A percentile compares a stretch with the other conserved stretches of the same genome.
Conservation (phyloP, 2,797 vertebrate species). For the Melanotaenia nigrans region DNA sequence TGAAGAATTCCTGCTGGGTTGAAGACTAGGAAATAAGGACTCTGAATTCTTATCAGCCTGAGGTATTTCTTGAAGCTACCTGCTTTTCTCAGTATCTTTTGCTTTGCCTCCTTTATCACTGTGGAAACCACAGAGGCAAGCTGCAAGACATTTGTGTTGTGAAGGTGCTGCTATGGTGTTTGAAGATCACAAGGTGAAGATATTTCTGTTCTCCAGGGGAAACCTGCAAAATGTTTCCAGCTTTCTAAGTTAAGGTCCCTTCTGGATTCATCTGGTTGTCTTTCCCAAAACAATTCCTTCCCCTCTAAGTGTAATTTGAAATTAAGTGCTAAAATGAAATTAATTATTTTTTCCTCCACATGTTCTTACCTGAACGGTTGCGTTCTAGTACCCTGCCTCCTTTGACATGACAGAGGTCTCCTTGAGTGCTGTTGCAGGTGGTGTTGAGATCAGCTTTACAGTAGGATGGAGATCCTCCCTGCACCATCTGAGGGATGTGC, state of each 20-base stretch:
- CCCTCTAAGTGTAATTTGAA: too few relatives aligned
- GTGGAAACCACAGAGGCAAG: constrained; percentile 50
- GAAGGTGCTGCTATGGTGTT: constrained; percentile 19
- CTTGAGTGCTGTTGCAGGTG: constrained; percentile 94
- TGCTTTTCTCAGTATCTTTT: constrained; percentile 29
- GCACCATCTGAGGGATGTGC: constrained; percentile 92
- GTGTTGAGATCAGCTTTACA: constrained; percentile 94
- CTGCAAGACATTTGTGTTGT: constrained; percentile 17
- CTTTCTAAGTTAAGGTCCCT: constrained; percentile 34
- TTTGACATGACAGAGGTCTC: constrained; percentile 89
- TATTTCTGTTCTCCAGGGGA: constrained; percentile 16
- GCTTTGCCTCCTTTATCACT: constrained; percentile 41
- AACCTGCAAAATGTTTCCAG: constrained; percentile 35
- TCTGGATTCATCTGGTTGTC: constrained; percentile 13
- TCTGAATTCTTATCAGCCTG: constrained; percentile 29
- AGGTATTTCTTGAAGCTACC: constrained; percentile 23
- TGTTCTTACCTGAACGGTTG: constrained; percentile 92
- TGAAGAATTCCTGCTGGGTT: constrained; percentile 29
- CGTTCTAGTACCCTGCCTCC: constrained; percentile 89
- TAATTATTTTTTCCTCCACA: neutral
- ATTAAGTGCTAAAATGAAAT: neutral
- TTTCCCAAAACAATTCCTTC: too few relatives aligned
- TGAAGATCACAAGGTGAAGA: constrained; percentile 21
- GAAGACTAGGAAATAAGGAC: constrained; percentile 25
- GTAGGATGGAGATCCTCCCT: constrained; percentile 91